Percentiles rank a stretch among this genome's conserved stretches.
phyloP scores from a whole-genome alignment of 2,797 vertebrate species.

The Microctenopoma stevenorrisi region DNA sequence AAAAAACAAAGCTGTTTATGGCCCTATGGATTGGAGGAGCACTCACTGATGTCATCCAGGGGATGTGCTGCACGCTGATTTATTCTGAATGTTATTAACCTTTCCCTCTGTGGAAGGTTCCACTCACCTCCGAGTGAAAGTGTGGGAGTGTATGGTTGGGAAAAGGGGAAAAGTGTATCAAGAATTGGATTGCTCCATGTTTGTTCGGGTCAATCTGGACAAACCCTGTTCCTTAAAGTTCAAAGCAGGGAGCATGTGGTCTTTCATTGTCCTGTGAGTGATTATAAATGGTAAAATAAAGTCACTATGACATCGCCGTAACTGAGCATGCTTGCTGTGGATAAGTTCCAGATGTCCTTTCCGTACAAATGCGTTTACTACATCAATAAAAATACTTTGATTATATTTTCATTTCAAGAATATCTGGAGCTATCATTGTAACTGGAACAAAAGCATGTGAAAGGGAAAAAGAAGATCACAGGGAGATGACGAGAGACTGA shows the following conservation, averaged over 20 bases:
- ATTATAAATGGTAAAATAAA: conserved; percentile 85
- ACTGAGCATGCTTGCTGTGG: conserved; percentile 65
- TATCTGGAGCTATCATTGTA: conserved; percentile 71
- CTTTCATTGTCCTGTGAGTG: conserved; percentile 81
- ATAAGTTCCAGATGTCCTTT: conserved; percentile 84
- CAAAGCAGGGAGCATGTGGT: conserved; percentile 78
- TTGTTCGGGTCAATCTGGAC: conserved; percentile 65
- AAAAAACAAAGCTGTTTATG: conserved; percentile 77
- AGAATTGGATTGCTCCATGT: conserved; percentile 64
- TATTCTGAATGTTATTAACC: conserved; percentile 81
- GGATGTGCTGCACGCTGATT: conserved; percentile 73
- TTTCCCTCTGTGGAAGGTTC: conserved; percentile 71
- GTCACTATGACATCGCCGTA: conserved; percentile 81
- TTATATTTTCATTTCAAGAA: conserved; percentile 77
- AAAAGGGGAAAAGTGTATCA: conserved; percentile 52
- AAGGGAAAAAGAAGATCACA: conserved; percentile 70
- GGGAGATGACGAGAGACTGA: conserved; percentile 63
- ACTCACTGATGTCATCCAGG: conserved; percentile 79
- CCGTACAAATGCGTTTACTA: conserved; percentile 81
- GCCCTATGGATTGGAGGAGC: conserved; percentile 67
- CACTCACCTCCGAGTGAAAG: conserved; percentile 58
- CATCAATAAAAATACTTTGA: conserved; percentile 81
- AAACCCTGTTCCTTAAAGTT: conserved; percentile 64
- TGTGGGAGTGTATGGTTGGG: conserved; percentile 16
- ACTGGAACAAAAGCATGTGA: conserved; percentile 80